Evolutionary conservation across 2,888 invertebrate genomes (phyloP).

Genomic region (Standfussiana lucernea): DNA sequence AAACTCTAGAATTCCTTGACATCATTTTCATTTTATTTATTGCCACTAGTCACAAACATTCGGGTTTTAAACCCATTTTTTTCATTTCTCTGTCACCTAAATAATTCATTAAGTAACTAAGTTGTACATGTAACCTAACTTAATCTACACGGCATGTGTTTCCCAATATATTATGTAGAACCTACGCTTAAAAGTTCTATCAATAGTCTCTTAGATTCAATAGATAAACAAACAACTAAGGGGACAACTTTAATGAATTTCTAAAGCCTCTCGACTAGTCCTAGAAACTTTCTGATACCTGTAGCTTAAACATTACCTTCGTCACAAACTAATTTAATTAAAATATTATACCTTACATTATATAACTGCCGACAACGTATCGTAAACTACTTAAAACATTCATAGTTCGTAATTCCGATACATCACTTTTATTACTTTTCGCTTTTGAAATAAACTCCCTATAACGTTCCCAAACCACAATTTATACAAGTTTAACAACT

Average conservation of each 20-base stretch:
- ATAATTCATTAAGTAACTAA: neutral
- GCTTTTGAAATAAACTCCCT: slow-evolving; percentile 34
- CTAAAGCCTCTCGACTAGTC: slow-evolving; percentile 4
- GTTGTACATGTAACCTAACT: neutral
- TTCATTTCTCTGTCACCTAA: neutral
- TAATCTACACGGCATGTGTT: neutral
- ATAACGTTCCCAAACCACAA: slow-evolving; percentile 17
- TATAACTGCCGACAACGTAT: slow-evolving; percentile 7
- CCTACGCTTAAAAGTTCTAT: slow-evolving; percentile 3
- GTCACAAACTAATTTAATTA: slow-evolving; percentile 57
- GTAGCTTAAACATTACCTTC: slow-evolving; percentile 37
- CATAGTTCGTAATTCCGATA: slow-evolving; percentile 25
- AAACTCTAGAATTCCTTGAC: neutral
- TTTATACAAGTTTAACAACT: slow-evolving; percentile 47
- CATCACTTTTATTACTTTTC: slow-evolving; percentile 20
- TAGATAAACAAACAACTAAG: slow-evolving; percentile 13
- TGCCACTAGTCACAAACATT: neutral
- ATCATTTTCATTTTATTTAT: neutral
- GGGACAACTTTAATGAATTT: slow-evolving; percentile 48
- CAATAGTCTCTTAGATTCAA: neutral
- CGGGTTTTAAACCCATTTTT: neutral
- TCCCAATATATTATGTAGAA: neutral
- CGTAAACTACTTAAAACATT: slow-evolving; percentile 34
- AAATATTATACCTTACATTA: slow-evolving; percentile 27
- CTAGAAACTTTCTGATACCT: slow-evolving; percentile 28